Conservation (phyloP, 2,113 vertebrate genomes). For the Coryphaenoides rupestris region DNA sequence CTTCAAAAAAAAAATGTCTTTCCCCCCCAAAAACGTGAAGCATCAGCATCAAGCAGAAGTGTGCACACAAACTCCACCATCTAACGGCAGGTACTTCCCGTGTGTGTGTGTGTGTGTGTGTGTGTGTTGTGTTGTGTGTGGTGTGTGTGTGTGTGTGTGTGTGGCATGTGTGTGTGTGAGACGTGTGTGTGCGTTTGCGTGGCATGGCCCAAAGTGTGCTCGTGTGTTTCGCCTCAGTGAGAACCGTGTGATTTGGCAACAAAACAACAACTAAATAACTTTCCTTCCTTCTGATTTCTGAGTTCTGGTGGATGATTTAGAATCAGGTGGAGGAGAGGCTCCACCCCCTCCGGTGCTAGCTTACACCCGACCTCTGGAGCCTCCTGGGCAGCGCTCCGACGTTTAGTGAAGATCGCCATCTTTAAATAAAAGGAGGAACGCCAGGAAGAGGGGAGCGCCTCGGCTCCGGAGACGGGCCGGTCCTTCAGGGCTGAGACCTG, state of each 20-base stretch:
- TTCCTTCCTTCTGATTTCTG: slow-evolving; percentile 47
- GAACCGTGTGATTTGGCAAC: slow-evolving; percentile 85
- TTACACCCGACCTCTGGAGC: slow-evolving; percentile 36
- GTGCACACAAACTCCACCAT: slow-evolving; percentile 92
- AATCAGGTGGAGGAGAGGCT: slow-evolving; percentile 70
- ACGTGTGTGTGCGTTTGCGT: too few relatives aligned
- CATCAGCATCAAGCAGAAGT: slow-evolving; percentile 85
- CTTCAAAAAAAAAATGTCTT: slow-evolving; percentile 66
- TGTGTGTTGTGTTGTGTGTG: slow-evolving; percentile 50
- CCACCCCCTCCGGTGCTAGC: slow-evolving; percentile 25
- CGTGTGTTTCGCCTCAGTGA: slow-evolving; percentile 69
- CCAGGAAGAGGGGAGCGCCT: slow-evolving; percentile 15
- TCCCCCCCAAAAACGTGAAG: slow-evolving; percentile 76
- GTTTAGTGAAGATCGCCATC: slow-evolving; percentile 41
- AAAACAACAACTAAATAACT: slow-evolving; percentile 71
- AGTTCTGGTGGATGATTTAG: slow-evolving; percentile 67
- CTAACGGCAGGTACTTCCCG: slow-evolving; percentile 65
- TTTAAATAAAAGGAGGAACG: slow-evolving; percentile 12
- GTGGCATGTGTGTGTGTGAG: too few relatives aligned
- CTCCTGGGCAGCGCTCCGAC: slow-evolving; percentile 38
- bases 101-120: slow-evolving; percentile 68
- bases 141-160: slow-evolving; percentile 71
- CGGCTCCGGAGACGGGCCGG: slow-evolving; percentile 69
- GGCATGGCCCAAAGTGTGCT: not conserved
- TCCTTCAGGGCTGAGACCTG: slow-evolving; percentile 64